Evolutionary conservation across 2,797 vertebrate species (phyloP).

Genomic region (Brachyalestes nurse): DNA sequence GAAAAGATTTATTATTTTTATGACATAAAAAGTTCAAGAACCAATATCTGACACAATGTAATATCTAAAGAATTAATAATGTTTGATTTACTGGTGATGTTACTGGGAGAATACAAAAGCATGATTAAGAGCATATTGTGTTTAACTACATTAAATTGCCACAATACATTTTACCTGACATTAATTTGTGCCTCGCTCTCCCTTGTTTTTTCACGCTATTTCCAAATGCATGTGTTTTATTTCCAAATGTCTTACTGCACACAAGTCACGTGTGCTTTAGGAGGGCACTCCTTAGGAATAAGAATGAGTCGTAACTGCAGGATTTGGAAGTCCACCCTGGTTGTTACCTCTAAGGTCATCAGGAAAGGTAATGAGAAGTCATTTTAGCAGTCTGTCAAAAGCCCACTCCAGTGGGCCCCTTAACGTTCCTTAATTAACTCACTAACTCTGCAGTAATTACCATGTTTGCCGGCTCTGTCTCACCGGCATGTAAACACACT

Average conservation of each 20-base stretch:
- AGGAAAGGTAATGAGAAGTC: slow-evolving; percentile 53
- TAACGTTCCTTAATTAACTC: slow-evolving; percentile 58
- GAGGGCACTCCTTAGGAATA: neutral
- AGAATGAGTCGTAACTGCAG: neutral
- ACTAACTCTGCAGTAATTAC: slow-evolving; percentile 56
- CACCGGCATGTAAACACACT: slow-evolving; percentile 40
- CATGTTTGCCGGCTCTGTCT: slow-evolving; percentile 53
- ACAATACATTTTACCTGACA: too few relatives aligned
- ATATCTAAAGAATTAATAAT: too few relatives aligned
- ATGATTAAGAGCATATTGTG: too few relatives aligned
- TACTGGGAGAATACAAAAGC: too few relatives aligned
- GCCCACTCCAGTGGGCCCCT: slow-evolving; percentile 48
- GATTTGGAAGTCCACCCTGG: slow-evolving; percentile 23
- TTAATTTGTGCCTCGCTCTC: too few relatives aligned
- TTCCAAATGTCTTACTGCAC: neutral
- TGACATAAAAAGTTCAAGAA: too few relatives aligned
- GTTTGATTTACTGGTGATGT: too few relatives aligned
- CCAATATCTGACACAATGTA: too few relatives aligned
- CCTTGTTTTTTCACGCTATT: neutral
- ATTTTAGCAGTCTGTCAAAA: slow-evolving; percentile 57
- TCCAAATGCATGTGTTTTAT: neutral
- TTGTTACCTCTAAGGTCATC: slow-evolving; percentile 43
- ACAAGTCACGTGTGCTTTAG: neutral
- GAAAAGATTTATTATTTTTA: too few relatives aligned
- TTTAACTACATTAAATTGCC: too few relatives aligned